A percentile compares a stretch with the other conserved stretches of the same genome.
These are phyloP conservation scores for Arrhamphus sclerolepis DNA, from an alignment of 2,797 vertebrate species.

Conservation along the genomic window DNA sequence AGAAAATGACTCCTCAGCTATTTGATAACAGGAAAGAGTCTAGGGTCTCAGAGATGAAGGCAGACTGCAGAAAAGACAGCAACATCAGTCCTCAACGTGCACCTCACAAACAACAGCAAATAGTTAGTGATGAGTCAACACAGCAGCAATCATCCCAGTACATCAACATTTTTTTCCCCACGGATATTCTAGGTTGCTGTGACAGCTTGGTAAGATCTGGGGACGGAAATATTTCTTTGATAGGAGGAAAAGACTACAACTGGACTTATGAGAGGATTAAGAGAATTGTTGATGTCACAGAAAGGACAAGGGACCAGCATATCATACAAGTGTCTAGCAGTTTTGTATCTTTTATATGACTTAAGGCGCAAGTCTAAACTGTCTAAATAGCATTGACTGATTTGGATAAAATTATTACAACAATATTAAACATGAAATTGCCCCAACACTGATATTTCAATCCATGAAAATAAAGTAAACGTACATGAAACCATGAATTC, in stretches of 20 bases:
- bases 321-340: no score
- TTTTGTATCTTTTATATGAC: no score
- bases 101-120: conserved; percentile 39
- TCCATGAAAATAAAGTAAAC: no score
- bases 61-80: conserved; percentile 39
- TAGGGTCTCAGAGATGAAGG: conserved; percentile 58
- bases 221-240: not conserved
- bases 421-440: no score
- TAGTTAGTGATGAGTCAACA: conserved; percentile 41
- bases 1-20: conserved; percentile 73
- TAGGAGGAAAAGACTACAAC: conserved; percentile 9
- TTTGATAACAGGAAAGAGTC: conserved; percentile 61
- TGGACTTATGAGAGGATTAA: not conserved
- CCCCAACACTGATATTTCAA: no score
- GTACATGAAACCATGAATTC: no score
- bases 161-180: not conserved
- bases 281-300: no score
- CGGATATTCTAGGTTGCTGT: conserved; percentile 1
- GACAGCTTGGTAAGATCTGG: conserved; percentile 24
- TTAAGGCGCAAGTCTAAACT: no score
- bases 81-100: conserved; percentile 34
- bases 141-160: conserved; percentile 23
- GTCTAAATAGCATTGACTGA: no score
- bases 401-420: no score
- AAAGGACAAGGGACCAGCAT: conserved; percentile 8